phyloP scores from a whole-genome alignment of 2,797 vertebrate species.

The Anabas testudineus region DNA sequence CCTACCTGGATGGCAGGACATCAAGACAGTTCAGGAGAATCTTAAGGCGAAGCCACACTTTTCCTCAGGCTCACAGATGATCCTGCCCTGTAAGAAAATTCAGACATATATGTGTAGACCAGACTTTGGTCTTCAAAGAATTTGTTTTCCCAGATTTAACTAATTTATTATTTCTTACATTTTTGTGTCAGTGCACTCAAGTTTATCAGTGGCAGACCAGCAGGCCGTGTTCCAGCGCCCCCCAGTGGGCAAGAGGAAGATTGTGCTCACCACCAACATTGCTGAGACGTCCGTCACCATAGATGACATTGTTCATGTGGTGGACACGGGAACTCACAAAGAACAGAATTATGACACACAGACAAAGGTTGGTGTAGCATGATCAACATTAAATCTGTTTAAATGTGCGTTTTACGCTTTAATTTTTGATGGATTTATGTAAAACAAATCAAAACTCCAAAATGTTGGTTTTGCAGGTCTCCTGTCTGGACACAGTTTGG shows the following conservation, averaged over 20 bases:
- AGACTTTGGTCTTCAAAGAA: not conserved
- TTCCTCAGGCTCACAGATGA: constrained; percentile 86
- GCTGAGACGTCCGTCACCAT: constrained; percentile 98
- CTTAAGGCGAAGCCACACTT: constrained; percentile 83
- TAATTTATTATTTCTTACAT: not conserved
- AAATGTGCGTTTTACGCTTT: not conserved
- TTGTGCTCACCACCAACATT: constrained; percentile 95
- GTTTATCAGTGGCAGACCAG: constrained; percentile 94
- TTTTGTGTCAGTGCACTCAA: constrained; percentile 90
- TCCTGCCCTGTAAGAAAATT: constrained; percentile 89
- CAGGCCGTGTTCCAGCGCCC: constrained; percentile 93
- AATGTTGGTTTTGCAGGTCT: constrained; percentile 84
- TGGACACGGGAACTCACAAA: constrained; percentile 94
- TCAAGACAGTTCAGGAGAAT: constrained; percentile 91
- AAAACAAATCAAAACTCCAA: not conserved
- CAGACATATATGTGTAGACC: not conserved
- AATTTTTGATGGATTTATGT: not conserved
- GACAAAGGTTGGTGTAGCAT: constrained; percentile 88
- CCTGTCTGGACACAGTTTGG: constrained; percentile 95
- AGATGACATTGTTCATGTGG: constrained; percentile 95
- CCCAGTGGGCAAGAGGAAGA: constrained; percentile 88
- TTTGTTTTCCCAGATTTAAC: not conserved
- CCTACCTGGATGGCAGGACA: constrained; percentile 98
- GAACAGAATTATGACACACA: constrained; percentile 93
- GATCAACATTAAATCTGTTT: not conserved